phyloP scores from a whole-genome alignment of 2,888 invertebrate species.

The Auanema sp. region DNA sequence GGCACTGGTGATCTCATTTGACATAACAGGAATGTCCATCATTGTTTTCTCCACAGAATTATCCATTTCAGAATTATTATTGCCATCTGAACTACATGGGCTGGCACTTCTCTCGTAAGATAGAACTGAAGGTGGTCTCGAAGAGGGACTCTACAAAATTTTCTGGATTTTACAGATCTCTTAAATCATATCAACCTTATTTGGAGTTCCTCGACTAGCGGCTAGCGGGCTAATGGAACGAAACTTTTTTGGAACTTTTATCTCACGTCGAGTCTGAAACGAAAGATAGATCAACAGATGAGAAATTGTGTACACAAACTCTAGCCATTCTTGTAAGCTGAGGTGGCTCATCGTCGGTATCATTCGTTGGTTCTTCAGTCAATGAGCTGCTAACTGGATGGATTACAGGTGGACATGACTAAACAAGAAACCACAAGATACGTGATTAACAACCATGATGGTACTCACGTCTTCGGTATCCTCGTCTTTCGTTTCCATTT shows the following conservation, averaged over 20 bases:
- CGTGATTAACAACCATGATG: neutral
- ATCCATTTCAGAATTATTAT: too few relatives aligned
- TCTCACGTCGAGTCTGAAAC: neutral
- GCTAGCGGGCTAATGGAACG: too few relatives aligned
- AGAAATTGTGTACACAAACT: slow-evolving; percentile 1
- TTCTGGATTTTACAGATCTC: too few relatives aligned
- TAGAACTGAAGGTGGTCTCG: too few relatives aligned
- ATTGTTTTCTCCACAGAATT: too few relatives aligned
- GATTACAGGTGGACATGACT: slow-evolving; percentile 5
- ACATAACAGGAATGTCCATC: too few relatives aligned
- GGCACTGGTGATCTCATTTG: too few relatives aligned
- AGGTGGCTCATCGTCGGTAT: slow-evolving; percentile 8
- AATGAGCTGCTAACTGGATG: slow-evolving; percentile 3
- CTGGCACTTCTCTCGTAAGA: too few relatives aligned
- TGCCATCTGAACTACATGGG: too few relatives aligned
- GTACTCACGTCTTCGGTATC: slow-evolving; percentile 3
- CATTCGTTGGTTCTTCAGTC: neutral
- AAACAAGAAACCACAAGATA: neutral
- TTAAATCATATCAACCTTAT: too few relatives aligned
- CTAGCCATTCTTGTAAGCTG: slow-evolving; percentile 8
- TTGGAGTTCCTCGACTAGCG: too few relatives aligned
- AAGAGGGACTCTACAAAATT: too few relatives aligned
- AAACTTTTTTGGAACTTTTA: neutral
- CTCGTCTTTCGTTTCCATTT: neutral
- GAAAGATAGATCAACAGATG: neutral